Conservation (phyloP, 1,140 invertebrate genomes). For the fruit fly (Drosophila melanogaster) region Release_6_plus_ISO1_MT NC_004354.4:13976501-13977000, state of each 20-base stretch:
- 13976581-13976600: conserved; percentile 48
- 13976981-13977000: too few species aligned
- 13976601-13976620: conserved; percentile 49
- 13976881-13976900: too few species aligned
- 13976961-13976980: too few species aligned
- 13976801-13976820: conserved; percentile 29
- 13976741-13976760: conserved; percentile 56
- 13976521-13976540: conserved; percentile 38
- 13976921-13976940: too few species aligned
- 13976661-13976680: not conserved
- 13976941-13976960: too few species aligned
- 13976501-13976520: conserved; percentile 50
- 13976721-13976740: conserved; percentile 34
- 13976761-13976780: conserved; percentile 59
- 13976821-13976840: conserved; percentile 73
- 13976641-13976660: conserved; percentile 9
- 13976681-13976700: not conserved
- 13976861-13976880: not conserved
- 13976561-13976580: conserved; percentile 60
- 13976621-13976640: conserved; percentile 4
- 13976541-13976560: conserved; percentile 62
- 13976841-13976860: conserved; percentile 38
- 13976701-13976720: conserved; percentile 6
- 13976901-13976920: too few species aligned
- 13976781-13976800: conserved; percentile 45